Percentiles rank a stretch among this genome's conserved stretches.
Evolutionary conservation across 2,797 vertebrate genomes (phyloP).

Genomic region (Knipowitschia caucasica): DNA sequence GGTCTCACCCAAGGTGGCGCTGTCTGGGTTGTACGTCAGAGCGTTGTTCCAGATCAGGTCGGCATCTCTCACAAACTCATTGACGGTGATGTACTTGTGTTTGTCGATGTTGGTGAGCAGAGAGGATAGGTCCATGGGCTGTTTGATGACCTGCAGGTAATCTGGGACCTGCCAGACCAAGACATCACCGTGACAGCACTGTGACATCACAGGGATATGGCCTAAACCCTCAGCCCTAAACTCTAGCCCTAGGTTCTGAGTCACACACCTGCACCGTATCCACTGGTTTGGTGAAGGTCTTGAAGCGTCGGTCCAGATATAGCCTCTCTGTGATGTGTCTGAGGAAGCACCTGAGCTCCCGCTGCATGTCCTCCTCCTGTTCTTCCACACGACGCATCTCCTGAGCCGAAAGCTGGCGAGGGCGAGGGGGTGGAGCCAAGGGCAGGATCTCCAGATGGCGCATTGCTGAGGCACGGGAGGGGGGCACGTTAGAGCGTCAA

Average conservation of each 20-base stretch:
- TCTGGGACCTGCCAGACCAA: constrained; percentile 78
- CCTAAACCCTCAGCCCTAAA: too few species aligned
- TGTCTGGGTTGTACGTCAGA: constrained; percentile 86
- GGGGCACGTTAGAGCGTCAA: neutral
- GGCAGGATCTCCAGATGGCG: constrained; percentile 80
- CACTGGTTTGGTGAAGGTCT: constrained; percentile 85
- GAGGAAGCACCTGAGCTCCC: constrained; percentile 87
- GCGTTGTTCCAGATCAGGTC: constrained; percentile 90
- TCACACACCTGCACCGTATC: constrained; percentile 86
- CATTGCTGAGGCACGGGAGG: constrained; percentile 33
- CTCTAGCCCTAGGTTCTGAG: too few species aligned
- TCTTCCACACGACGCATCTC: constrained; percentile 80
- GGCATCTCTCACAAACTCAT: constrained; percentile 82
- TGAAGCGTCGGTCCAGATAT: constrained; percentile 84
- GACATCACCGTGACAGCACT: neutral
- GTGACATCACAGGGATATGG: neutral
- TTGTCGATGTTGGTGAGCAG: constrained; percentile 85
- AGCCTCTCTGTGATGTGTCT: constrained; percentile 85
- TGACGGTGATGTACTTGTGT: constrained; percentile 82
- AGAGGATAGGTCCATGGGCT: constrained; percentile 90
- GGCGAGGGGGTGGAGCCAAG: constrained; percentile 76
- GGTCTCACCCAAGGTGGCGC: constrained; percentile 64
- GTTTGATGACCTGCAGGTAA: constrained; percentile 81
- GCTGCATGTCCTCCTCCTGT: constrained; percentile 83
- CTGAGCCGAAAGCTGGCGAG: constrained; percentile 69